Percentiles rank a stretch among this genome's conserved stretches.
Conservation (phyloP, 2,888 invertebrate species). For the Temnothorax unifasciatus region DNA sequence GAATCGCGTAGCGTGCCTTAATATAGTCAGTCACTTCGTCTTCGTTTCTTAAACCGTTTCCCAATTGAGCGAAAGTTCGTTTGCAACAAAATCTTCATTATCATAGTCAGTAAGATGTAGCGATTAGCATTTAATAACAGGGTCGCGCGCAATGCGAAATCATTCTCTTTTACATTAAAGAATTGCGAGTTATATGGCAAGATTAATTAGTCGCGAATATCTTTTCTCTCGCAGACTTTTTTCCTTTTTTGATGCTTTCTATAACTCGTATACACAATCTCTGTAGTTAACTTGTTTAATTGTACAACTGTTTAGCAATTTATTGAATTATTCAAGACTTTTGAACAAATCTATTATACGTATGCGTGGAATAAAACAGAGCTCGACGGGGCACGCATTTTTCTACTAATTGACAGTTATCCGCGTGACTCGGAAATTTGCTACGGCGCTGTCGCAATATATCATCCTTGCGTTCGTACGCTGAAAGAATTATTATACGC, state of each 20-base stretch:
- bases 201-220: slow-evolving; percentile 36
- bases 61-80: slow-evolving; percentile 14
- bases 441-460: slow-evolving; percentile 15
- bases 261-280: neutral
- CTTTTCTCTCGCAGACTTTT: neutral
- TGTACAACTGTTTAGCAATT: neutral
- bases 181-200: neutral
- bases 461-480: slow-evolving; percentile 16
- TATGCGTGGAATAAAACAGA: neutral
- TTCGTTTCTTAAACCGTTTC: neutral
- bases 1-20: neutral
- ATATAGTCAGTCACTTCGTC: neutral
- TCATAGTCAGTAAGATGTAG: neutral
- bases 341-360: neutral
- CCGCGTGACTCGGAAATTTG: slow-evolving; percentile 19
- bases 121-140: slow-evolving; percentile 30
- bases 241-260: slow-evolving; percentile 28
- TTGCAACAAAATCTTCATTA: neutral
- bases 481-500: slow-evolving; percentile 39
- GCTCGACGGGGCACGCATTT: neutral
- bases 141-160: neutral
- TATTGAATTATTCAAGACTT: slow-evolving; percentile 25
- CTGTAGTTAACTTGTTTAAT: slow-evolving; percentile 26
- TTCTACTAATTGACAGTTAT: slow-evolving; percentile 20
- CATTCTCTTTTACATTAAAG: neutral